These are phyloP conservation scores for Falco concolor DNA, from an alignment of 2,797 vertebrate genomes.

Conservation along the genomic window DNA sequence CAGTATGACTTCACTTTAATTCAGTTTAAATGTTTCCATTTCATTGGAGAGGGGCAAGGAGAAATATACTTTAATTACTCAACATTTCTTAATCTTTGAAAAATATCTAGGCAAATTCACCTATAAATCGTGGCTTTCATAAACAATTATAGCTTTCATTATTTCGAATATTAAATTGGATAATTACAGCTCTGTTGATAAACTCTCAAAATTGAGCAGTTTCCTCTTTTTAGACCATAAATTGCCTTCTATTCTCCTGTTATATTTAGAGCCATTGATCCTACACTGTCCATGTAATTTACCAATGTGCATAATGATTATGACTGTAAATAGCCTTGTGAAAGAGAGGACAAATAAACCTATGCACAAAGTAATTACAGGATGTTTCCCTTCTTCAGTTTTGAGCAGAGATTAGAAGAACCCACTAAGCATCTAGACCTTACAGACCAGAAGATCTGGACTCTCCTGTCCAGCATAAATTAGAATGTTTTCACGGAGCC, in stretches of 20 bases:
- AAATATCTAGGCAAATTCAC: neutral
- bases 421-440: neutral
- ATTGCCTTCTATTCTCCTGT: neutral
- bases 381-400: neutral
- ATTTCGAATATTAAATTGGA: neutral
- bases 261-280: slow-evolving; percentile 1
- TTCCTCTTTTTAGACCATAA: neutral
- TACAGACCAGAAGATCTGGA: neutral
- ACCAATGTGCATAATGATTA: neutral
- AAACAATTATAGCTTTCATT: neutral
- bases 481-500: neutral
- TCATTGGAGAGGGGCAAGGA: neutral
- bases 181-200: neutral
- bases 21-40: neutral
- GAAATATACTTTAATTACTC: neutral
- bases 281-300: neutral
- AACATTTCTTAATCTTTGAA: neutral
- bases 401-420: neutral
- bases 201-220: neutral
- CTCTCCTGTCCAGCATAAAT: neutral
- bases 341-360: neutral
- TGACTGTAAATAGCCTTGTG: slow-evolving; percentile 19
- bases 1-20: neutral
- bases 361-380: neutral
- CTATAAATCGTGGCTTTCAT: neutral